These are phyloP conservation scores for Chlamydotis undulata DNA, from an alignment of 2,113 vertebrate genomes.

Conservation along the genomic window DNA sequence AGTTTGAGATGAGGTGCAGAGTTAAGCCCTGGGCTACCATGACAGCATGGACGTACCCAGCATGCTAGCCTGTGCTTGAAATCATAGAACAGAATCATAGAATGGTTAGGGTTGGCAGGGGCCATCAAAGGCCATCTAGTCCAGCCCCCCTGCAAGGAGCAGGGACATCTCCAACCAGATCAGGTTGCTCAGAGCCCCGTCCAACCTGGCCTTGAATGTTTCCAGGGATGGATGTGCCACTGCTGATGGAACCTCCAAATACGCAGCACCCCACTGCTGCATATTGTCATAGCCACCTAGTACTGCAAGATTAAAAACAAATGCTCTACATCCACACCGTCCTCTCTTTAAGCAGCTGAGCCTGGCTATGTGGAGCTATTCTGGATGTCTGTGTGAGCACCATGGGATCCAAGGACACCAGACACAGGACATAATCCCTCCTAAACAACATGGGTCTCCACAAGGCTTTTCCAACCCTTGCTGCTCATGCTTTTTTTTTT, in stretches of 20 bases:
- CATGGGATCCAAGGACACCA: not conserved
- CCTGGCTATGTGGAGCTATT: rapidly evolving
- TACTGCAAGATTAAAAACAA: not conserved
- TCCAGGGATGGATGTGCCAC: not conserved
- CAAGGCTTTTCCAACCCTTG: not conserved
- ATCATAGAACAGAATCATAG: too few relatives aligned
- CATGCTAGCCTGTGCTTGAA: not conserved
- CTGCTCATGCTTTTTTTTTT: not conserved
- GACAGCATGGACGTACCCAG: not conserved
- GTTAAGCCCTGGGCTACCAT: not conserved
- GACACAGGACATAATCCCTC: not conserved
- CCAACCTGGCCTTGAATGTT: too few relatives aligned
- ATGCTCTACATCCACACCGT: not conserved
- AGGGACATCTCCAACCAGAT: too few relatives aligned
- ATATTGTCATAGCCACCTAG: not conserved
- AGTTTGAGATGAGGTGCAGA: not conserved
- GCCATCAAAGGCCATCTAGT: too few relatives aligned
- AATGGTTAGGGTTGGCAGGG: too few relatives aligned
- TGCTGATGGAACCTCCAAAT: not conserved
- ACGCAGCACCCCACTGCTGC: not conserved
- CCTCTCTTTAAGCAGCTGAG: not conserved
- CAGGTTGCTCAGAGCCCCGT: too few relatives aligned
- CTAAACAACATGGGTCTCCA: not conserved
- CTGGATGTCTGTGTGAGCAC: not conserved
- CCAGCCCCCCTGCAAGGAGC: too few relatives aligned